A percentile compares a stretch with the other conserved stretches of the same genome.
These are phyloP conservation scores for Limonius californicus DNA, from an alignment of 1,140 invertebrate genomes.

Conservation along the genomic window DNA sequence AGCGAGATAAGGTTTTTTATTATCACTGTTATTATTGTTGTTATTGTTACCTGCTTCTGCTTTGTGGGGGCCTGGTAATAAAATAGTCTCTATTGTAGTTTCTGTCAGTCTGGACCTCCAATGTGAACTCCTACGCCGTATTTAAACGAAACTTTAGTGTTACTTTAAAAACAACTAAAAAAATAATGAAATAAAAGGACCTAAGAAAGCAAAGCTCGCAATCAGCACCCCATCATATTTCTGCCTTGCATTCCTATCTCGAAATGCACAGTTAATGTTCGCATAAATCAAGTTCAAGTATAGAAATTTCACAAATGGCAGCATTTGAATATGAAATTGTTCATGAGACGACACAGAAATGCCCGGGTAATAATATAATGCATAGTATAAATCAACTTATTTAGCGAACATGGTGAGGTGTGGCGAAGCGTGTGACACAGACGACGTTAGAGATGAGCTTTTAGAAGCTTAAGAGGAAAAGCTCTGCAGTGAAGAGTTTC, in stretches of 20 bases:
- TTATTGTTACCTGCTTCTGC: constrained; percentile 14
- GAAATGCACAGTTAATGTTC: not conserved
- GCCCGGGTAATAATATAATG: no score
- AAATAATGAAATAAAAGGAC: not conserved
- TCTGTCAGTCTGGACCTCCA: constrained; percentile 11
- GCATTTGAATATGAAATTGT: no score
- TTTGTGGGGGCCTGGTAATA: constrained; percentile 6
- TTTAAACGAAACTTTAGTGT: no score
- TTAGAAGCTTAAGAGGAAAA: not conserved
- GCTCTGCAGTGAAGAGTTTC: not conserved
- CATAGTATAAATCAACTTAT: no score
- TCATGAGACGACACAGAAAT: no score
- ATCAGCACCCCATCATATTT: not conserved
- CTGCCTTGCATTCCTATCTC: not conserved
- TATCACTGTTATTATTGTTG: no score
- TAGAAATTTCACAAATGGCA: not conserved
- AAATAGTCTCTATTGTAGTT: constrained; percentile 4
- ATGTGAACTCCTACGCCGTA: not conserved
- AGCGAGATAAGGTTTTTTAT: not conserved
- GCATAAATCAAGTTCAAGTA: not conserved
- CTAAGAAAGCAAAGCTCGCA: not conserved
- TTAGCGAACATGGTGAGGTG: no score
- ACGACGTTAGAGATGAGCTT: not conserved
- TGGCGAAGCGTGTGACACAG: no score
- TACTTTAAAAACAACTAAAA: no score